These are phyloP conservation scores for Anadara kagoshimensis DNA, from an alignment of 1,140 invertebrate species.

Conservation along the genomic window DNA sequence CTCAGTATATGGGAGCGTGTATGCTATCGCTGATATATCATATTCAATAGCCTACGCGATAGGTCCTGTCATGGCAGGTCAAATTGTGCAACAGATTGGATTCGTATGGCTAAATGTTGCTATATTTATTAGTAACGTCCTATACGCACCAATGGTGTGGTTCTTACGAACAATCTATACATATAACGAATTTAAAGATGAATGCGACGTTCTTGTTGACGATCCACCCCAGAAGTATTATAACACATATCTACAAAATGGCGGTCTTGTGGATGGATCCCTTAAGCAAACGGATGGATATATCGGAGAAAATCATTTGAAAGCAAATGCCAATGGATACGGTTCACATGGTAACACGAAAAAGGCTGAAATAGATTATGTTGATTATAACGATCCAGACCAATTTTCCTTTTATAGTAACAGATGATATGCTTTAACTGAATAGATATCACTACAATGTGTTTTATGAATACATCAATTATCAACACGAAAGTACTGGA, in stretches of 20 bases:
- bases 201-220: constrained; percentile 73
- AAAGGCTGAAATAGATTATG: constrained; percentile 39
- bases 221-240: constrained; percentile 83
- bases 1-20: constrained; percentile 99
- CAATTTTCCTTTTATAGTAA: constrained; percentile 40
- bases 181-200: constrained; percentile 91
- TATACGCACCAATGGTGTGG: constrained; percentile 93
- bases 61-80: constrained; percentile 98
- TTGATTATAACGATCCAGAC: constrained; percentile 34
- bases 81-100: constrained; percentile 95
- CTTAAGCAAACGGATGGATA: constrained; percentile 39
- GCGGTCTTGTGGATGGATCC: constrained; percentile 67
- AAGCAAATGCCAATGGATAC: constrained; percentile 17
- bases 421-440: no score
- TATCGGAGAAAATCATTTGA: constrained; percentile 48
- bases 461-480: no score
- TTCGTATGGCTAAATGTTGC: constrained; percentile 96
- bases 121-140: constrained; percentile 94
- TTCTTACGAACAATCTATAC: constrained; percentile 95
- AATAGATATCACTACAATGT: no score
- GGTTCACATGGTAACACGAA: background rate
- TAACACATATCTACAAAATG: constrained; percentile 86
- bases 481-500: no score
- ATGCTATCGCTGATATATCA: constrained; percentile 99
- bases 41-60: constrained; percentile 99